These are phyloP conservation scores for Eucidaris tribuloides DNA, from an alignment of 35 echinoderm and acorn worm genomes.

Conservation along the genomic window DNA sequence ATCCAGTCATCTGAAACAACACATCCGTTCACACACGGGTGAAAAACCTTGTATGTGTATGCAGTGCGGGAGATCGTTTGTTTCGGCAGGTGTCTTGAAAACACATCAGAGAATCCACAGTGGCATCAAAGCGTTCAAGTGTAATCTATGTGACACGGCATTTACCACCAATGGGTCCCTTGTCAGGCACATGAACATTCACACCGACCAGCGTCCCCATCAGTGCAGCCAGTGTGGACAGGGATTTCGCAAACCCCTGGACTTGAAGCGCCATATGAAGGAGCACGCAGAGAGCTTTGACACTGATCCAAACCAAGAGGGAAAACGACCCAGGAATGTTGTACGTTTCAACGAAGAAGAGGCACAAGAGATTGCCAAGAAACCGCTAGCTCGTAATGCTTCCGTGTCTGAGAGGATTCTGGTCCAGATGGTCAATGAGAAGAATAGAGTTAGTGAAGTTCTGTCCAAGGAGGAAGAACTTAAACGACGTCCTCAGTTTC, in stretches of 20 bases:
- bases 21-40: conserved; percentile 93
- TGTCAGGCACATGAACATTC: conserved; percentile 80
- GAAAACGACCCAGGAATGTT: conserved; percentile 43
- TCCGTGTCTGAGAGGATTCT: conserved; percentile 86
- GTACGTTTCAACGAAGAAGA: conserved; percentile 67
- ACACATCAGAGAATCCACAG: conserved; percentile 75
- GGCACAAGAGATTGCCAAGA: conserved; percentile 57
- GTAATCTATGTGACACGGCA: conserved; percentile 62
- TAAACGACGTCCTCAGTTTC: conserved; percentile 64
- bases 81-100: conserved; percentile 81
- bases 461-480: conserved; percentile 66
- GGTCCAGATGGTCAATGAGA: conserved; percentile 70
- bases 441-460: conserved; percentile 85
- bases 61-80: conserved; percentile 86
- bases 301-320: conserved; percentile 15
- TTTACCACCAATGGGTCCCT: conserved; percentile 98
- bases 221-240: conserved; percentile 71
- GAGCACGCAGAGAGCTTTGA: conserved; percentile 52
- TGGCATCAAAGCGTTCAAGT: conserved; percentile 77
- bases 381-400: conserved; percentile 48
- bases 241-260: conserved; percentile 57
- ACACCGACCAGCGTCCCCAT: conserved; percentile 49
- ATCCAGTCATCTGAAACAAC: conserved; percentile 97
- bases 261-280: conserved; percentile 81
- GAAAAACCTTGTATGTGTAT: conserved; percentile 84